Evolutionary conservation across 2,797 vertebrate species (phyloP).

Genomic region (Hirundo rustica): DNA sequence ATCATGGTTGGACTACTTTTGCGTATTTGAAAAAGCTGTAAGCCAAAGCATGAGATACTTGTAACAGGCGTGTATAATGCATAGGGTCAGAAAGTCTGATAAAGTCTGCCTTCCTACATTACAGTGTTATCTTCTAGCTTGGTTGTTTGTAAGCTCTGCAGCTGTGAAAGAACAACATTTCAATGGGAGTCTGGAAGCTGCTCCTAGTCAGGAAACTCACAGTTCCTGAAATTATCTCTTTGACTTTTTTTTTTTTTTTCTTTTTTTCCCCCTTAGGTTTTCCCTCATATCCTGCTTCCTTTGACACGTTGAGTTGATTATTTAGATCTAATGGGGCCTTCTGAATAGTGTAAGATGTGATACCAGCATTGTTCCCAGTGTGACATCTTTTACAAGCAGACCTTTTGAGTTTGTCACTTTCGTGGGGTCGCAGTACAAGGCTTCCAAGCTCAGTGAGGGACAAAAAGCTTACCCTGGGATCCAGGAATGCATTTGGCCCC

Average conservation of each 20-base stretch:
- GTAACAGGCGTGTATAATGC: fast-evolving
- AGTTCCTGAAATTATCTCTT: neutral
- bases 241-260: neutral
- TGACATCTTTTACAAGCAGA: neutral
- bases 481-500: neutral
- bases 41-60: neutral
- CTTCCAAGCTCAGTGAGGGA: neutral
- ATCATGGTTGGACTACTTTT: neutral
- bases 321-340: neutral
- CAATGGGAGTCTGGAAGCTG: neutral
- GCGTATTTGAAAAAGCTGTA: neutral
- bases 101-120: neutral
- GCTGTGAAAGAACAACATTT: neutral
- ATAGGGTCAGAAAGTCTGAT: neutral
- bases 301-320: neutral
- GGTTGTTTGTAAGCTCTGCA: neutral
- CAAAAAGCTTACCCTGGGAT: neutral
- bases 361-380: neutral
- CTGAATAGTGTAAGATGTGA: neutral
- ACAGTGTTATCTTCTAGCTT: neutral
- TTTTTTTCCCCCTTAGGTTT: neutral
- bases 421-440: neutral
- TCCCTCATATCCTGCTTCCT: neutral
- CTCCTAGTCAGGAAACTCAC: neutral
- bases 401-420: neutral